These are phyloP conservation scores for Helicoverpa assulta DNA, from an alignment of 2,888 invertebrate genomes.

Conservation along the genomic window DNA sequence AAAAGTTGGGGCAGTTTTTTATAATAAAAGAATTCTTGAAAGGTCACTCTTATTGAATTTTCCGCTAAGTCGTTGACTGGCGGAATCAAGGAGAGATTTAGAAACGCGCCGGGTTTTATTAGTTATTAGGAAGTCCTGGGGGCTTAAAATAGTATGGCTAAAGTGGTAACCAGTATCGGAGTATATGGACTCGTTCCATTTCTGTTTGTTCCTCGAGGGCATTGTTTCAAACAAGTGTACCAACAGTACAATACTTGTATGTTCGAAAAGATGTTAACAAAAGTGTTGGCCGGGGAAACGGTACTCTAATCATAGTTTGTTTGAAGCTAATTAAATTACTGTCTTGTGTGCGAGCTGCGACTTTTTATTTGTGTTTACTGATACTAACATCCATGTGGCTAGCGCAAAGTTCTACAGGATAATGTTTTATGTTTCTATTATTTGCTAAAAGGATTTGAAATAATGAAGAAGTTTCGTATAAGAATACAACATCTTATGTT, in stretches of 20 bases:
- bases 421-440: background rate
- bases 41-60: slow-evolving; percentile 41
- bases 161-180: slow-evolving; percentile 53
- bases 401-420: background rate
- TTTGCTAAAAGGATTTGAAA: background rate
- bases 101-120: slow-evolving; percentile 26
- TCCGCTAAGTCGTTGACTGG: slow-evolving; percentile 6
- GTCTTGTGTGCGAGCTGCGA: slow-evolving; percentile 1
- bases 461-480: no score
- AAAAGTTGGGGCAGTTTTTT: slow-evolving; percentile 23
- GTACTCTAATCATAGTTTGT: slow-evolving; percentile 20
- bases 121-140: slow-evolving; percentile 20
- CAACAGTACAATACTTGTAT: slow-evolving; percentile 33
- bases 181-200: slow-evolving; percentile 20
- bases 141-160: slow-evolving; percentile 34
- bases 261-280: slow-evolving; percentile 42
- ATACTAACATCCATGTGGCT: slow-evolving; percentile 7
- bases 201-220: slow-evolving; percentile 22
- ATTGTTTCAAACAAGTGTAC: slow-evolving; percentile 36
- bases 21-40: slow-evolving; percentile 19
- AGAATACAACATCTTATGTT: no score
- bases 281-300: slow-evolving; percentile 22
- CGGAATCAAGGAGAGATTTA: slow-evolving; percentile 12
- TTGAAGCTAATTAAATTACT: background rate
- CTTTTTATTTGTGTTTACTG: background rate